Conservation (phyloP, 2,113 vertebrate genomes). For the Meles meles region DNA sequence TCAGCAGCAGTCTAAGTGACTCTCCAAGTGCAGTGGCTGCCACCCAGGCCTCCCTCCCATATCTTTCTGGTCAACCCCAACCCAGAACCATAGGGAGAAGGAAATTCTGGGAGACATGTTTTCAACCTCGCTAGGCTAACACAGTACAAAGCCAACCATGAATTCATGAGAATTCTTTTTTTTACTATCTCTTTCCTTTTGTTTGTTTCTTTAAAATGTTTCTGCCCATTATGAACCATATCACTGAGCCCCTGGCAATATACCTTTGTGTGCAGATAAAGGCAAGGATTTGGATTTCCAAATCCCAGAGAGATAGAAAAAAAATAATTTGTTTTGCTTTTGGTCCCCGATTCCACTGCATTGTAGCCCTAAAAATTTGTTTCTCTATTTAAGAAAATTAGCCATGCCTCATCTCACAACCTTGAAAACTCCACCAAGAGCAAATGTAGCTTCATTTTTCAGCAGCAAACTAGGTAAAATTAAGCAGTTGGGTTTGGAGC, state of each 20-base stretch:
- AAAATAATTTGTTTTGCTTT: not conserved
- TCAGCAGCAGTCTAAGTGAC: fast-evolving
- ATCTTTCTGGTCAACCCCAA: not conserved
- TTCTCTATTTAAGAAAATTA: slow-evolving; percentile 32
- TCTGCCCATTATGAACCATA: not conserved
- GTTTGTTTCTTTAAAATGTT: not conserved
- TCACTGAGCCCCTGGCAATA: not conserved
- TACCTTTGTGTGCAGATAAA: not conserved
- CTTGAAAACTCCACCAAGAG: slow-evolving; percentile 54
- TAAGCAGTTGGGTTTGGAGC: not conserved
- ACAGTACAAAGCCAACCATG: not conserved
- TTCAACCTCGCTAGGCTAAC: not conserved
- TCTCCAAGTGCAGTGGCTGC: not conserved
- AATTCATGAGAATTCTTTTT: not conserved
- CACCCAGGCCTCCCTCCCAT: fast-evolving
- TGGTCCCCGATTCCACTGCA: not conserved
- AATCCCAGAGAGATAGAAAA: not conserved
- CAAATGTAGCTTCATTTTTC: slow-evolving; percentile 43
- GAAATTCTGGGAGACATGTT: not conserved
- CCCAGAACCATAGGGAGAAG: not conserved
- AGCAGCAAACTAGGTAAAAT: not conserved
- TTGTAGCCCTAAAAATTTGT: not conserved
- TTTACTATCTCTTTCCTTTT: not conserved
- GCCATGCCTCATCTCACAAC: slow-evolving; percentile 30
- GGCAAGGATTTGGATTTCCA: not conserved